Evolutionary conservation across 2,888 invertebrate species (phyloP), one percentile per base, ranked within the genome.

Genomic region (Rotaria macrura): DNA sequence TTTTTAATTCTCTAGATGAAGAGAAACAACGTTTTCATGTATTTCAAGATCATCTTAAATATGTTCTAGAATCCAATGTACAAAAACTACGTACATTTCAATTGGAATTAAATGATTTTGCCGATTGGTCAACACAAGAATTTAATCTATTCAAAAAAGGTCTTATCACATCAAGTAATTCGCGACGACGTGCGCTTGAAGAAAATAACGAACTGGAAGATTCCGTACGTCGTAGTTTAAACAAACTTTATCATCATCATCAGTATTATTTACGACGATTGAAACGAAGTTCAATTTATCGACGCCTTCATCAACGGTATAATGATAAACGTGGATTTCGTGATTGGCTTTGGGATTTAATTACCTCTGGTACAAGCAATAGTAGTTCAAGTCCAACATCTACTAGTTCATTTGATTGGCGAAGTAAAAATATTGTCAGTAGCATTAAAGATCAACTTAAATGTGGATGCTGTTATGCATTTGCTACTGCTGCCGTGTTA

Each of bases 391-490:
- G 14, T 29, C 85, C 88, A 12, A 85, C 89, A 14, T n/a, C n/a
- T n/a, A 89, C 89, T 7, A 87, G 87, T 0, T 87, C 88, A 3
- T 89, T 89, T 87, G 89, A 89, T 85, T 89, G 89, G 89, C 87
- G 88, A 43, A 86, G 87, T 0, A 87, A 89, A 52, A 88, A 88
- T 17, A 87, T 88, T 79, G 89, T 89, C 43, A 88, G 89, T 17
- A 85, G 89, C 10, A 88, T 89, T 34, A 89, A 89, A 86, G 88
- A 89, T 86, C 89, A 89, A 88, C 89, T 89, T 88, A 86, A 40
- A 34, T 79, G 79, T 79, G 79, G 79, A 43, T 43, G 40, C 34
- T 79, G 79, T 79, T 79, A 79, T 79, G 79, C 79, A 43, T 79
- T 79, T 79, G 79, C 79, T 43, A 43, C 43, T 43, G 79, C 79